These are phyloP conservation scores for Danio albolineatus DNA, from an alignment of 2,797 vertebrate species.

Conservation along the genomic window DNA sequence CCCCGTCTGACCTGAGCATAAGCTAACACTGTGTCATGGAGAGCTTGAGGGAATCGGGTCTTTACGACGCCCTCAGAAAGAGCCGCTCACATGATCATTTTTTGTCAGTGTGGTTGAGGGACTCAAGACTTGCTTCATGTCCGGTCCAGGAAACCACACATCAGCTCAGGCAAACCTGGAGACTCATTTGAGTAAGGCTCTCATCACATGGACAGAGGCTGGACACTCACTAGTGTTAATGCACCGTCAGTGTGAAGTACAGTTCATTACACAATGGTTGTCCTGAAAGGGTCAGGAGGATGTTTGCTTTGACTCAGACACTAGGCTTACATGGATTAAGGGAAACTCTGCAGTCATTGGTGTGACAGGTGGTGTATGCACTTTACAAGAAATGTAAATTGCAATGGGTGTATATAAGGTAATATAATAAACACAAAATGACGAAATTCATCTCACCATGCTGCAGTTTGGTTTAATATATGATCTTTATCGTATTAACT, in stretches of 20 bases:
- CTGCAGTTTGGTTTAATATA: too few species aligned
- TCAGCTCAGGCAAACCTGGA: conserved; percentile 63
- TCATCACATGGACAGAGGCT: conserved; percentile 78
- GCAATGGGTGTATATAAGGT: too few species aligned
- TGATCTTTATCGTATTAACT: too few species aligned
- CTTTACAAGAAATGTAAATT: neutral
- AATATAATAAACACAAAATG: too few species aligned
- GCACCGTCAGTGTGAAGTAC: neutral
- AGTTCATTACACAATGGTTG: conserved; percentile 4
- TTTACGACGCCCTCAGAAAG: conserved; percentile 54
- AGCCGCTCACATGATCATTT: conserved; percentile 58
- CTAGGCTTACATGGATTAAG: neutral
- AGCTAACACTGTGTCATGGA: conserved; percentile 68
- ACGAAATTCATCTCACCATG: too few species aligned
- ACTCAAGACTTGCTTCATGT: conserved; percentile 64
- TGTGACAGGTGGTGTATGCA: neutral
- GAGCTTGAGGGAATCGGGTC: conserved; percentile 58
- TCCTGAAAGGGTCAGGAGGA: neutral
- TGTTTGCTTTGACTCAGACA: conserved; percentile 28
- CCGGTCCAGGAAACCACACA: conserved; percentile 82
- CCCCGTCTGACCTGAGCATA: conserved; percentile 57
- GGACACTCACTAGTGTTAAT: conserved; percentile 16
- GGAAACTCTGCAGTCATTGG: too few species aligned
- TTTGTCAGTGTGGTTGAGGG: conserved; percentile 80
- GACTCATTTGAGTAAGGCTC: conserved; percentile 83